Conservation (phyloP, 2,888 invertebrate species). For the Geophilus truncorum region DNA sequence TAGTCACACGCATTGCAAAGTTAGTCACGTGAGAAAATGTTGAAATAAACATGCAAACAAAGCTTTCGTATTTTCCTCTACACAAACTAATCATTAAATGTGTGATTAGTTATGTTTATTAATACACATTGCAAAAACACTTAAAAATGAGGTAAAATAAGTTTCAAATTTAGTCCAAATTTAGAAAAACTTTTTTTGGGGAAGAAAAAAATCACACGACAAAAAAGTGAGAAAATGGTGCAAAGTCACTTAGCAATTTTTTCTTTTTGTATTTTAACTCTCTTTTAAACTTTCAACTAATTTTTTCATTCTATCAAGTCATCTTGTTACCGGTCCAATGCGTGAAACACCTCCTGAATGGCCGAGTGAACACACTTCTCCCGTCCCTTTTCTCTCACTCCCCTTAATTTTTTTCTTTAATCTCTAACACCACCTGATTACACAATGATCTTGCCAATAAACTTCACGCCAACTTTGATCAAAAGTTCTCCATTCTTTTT, state of each 20-base stretch:
- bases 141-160: no score
- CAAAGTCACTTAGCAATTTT: no score
- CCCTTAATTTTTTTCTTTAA: not conserved
- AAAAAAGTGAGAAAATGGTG: no score
- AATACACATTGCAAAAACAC: not conserved
- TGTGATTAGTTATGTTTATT: not conserved
- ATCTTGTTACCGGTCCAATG: not conserved
- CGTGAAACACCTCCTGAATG: not conserved
- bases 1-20: not conserved
- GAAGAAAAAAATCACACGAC: no score
- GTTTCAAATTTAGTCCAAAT: not conserved
- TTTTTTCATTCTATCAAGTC: not conserved
- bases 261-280: not conserved
- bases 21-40: slow-evolving; percentile 3
- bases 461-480: not conserved
- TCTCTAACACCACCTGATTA: not conserved
- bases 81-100: not conserved
- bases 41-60: slow-evolving; percentile 10
- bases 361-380: not conserved
- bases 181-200: not conserved
- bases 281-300: not conserved
- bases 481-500: not conserved
- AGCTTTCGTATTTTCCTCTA: not conserved
- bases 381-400: not conserved
- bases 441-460: not conserved